These are phyloP conservation scores for Pseudachorutes palmiensis DNA, from an alignment of 1,140 invertebrate species.

Conservation along the genomic window DNA sequence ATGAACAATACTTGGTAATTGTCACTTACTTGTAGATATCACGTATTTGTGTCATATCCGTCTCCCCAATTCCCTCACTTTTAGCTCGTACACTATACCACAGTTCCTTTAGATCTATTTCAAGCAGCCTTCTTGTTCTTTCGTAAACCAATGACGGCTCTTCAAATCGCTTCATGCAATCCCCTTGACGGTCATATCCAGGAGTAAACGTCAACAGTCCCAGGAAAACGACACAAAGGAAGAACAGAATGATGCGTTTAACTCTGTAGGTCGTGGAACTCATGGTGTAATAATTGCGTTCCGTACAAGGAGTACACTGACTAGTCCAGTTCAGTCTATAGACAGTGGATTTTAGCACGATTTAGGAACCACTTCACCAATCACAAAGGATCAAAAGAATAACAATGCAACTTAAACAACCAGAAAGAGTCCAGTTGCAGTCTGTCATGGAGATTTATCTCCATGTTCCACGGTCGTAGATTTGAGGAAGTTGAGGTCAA, in stretches of 20 bases:
- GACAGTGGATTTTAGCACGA: too few species aligned
- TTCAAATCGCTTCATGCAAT: not conserved
- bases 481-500: too few species aligned
- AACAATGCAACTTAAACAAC: too few species aligned
- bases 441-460: too few species aligned
- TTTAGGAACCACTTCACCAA: too few species aligned
- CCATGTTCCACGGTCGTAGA: too few species aligned
- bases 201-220: conserved; percentile 27
- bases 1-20: too few species aligned
- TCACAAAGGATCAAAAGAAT: too few species aligned
- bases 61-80: conserved; percentile 17
- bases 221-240: conserved; percentile 31
- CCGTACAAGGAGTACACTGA: too few species aligned
- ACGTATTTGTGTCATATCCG: conserved; percentile 32
- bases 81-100: conserved; percentile 32
- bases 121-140: conserved; percentile 27
- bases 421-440: too few species aligned
- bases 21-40: conserved; percentile 31
- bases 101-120: conserved; percentile 35
- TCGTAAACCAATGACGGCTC: conserved; percentile 30
- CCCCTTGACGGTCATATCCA: too few species aligned
- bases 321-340: not conserved
- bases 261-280: conserved; percentile 19
- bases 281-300: not conserved
- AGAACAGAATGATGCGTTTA: conserved; percentile 22